phyloP scores from a whole-genome alignment of 2,888 invertebrate genomes.

The Labia minor region DNA sequence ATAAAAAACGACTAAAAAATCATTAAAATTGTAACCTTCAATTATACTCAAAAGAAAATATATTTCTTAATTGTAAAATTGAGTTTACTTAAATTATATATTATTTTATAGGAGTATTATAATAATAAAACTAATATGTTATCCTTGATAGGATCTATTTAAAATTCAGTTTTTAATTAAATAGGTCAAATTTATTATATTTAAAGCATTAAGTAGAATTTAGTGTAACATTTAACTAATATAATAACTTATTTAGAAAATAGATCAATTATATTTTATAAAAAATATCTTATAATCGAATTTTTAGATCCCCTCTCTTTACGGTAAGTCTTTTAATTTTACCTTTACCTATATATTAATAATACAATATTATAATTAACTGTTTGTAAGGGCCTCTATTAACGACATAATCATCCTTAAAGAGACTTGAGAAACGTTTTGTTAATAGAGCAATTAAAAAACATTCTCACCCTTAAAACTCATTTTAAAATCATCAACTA shows the following conservation, averaged over 20 bases:
- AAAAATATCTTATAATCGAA: neutral
- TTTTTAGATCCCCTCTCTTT: neutral
- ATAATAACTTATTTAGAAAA: neutral
- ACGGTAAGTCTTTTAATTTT: neutral
- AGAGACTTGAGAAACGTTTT: neutral
- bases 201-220: too few relatives aligned
- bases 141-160: too few relatives aligned
- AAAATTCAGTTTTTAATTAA: too few relatives aligned
- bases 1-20: too few relatives aligned
- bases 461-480: slow-evolving; percentile 4
- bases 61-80: too few relatives aligned
- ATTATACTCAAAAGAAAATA: too few relatives aligned
- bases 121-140: too few relatives aligned
- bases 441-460: slow-evolving; percentile 4
- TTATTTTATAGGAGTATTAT: too few relatives aligned
- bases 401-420: neutral
- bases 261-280: neutral
- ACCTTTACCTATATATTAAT: neutral
- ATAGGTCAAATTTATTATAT: too few relatives aligned
- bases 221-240: neutral
- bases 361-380: neutral
- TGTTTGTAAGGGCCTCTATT: neutral
- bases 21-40: too few relatives aligned
- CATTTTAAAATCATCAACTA: slow-evolving; percentile 2
- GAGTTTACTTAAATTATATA: too few relatives aligned